Base-by-base conservation (phyloP, 2,888 invertebrate genomes). In the Brachypterus glaber region DNA sequence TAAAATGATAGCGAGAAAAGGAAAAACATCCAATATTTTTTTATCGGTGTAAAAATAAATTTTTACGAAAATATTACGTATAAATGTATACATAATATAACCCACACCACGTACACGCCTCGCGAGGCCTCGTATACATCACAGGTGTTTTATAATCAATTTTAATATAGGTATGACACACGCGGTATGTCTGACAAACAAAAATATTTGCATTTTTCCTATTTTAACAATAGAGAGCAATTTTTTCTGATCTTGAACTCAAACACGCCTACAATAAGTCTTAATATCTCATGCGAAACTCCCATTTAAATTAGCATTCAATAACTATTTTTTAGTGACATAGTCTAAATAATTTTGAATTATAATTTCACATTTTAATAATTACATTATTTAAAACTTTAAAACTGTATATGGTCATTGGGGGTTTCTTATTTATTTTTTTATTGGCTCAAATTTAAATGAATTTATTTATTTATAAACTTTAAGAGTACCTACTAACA, bases 251-350 rank as follows among this genome's bases (percentile, higher is more conserved):
- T 21, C 21, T 21, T 21, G 21, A 21, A 21, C 21, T 9, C 7
- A 41, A 47, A 47, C 51, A 49, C 52, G 50, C 48, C 50, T 49
- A 45, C 46, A 30, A 45, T 44, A 45, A 40, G 43, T 43, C 50
- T 49, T 44, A 39, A 42, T 45, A 40, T 42, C 27, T 43, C 46
- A 51, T 49, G 48, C 52, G 56, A 56, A 58, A 57, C 58, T 52
- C 57, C 54, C 50, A 43, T 45, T 33, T 42, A 31, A 40, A 59
- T 59, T 59, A 58, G 55, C 57, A 59, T 59, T 58, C 56, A 55
- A 57, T 56, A 55, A 57, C 55, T 55, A 48, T 53, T 52, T 51
- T 51, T 52, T 50, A 48, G 40, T 45, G 39, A 21, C n/a, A n/a
- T n/a, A n/a, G n/a, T n/a, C n/a, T n/a, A n/a, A n/a, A n/a, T n/a